Percentiles rank a stretch among this genome's conserved stretches.
Conservation (phyloP, 2,888 invertebrate genomes). For the Sinohyriopsis cumingii region DNA sequence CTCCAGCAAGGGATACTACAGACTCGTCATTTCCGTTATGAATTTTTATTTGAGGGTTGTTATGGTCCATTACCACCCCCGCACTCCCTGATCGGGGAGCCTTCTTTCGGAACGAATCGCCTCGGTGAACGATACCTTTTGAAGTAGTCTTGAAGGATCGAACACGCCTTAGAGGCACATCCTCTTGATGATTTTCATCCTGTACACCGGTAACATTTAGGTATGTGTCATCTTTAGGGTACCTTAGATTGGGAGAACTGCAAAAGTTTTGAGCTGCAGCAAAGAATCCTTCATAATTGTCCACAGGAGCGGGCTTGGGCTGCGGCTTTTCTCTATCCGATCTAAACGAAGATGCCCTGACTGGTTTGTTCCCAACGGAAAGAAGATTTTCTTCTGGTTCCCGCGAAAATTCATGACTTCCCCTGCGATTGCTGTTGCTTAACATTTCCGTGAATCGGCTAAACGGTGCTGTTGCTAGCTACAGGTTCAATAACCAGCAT, state of each 20-base stretch:
- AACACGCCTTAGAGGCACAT: slow-evolving; percentile 75
- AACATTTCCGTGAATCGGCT: no score
- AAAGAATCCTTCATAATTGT: slow-evolving; percentile 1
- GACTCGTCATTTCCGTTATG: slow-evolving; percentile 74
- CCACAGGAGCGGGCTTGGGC: slow-evolving; percentile 16
- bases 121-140: slow-evolving; percentile 87
- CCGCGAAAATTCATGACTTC: no score
- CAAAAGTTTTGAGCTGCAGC: slow-evolving; percentile 25
- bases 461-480: no score
- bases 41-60: slow-evolving; percentile 65
- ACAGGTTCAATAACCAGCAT: no score
- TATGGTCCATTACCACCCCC: slow-evolving; percentile 75
- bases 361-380: slow-evolving; percentile 9
- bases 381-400: background rate
- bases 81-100: slow-evolving; percentile 83
- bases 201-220: slow-evolving; percentile 7
- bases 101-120: slow-evolving; percentile 82
- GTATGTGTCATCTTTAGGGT: slow-evolving; percentile 29
- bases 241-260: slow-evolving; percentile 35
- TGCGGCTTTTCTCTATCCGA: slow-evolving; percentile 33
- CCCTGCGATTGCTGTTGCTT: no score
- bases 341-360: slow-evolving; percentile 33
- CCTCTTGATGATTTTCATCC: slow-evolving; percentile 14
- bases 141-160: slow-evolving; percentile 95
- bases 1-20: slow-evolving; percentile 10